Percentiles rank a stretch among this genome's conserved stretches.
Evolutionary conservation across 30 jellyfish, hydroid and myxozoan genomes (phyloP).

Genomic region (Cassiopea xamachana): DNA sequence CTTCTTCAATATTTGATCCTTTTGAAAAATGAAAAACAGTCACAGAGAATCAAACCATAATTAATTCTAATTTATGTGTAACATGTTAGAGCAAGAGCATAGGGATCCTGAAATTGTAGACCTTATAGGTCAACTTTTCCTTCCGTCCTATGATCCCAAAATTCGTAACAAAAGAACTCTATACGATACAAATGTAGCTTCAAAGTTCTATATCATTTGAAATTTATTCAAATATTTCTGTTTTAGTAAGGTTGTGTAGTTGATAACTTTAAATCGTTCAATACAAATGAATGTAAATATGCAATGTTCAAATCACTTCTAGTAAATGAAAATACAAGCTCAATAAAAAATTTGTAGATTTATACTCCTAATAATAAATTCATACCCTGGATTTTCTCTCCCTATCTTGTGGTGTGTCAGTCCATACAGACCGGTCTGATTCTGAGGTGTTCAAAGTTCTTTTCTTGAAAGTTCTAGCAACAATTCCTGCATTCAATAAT

Average conservation of each 20-base stretch:
- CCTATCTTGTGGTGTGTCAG: constrained; percentile 92
- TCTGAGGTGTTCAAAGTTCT: constrained; percentile 69
- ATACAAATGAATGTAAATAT: too few relatives aligned
- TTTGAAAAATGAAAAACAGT: constrained; percentile 13
- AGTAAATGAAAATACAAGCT: too few relatives aligned
- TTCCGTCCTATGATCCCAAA: neutral
- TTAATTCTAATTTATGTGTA: neutral
- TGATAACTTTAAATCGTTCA: too few relatives aligned
- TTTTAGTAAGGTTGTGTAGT: too few relatives aligned
- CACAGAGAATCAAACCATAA: neutral
- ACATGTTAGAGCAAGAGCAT: neutral
- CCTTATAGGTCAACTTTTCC: neutral
- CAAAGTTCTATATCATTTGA: too few relatives aligned
- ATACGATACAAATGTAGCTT: too few relatives aligned
- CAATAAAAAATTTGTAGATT: too few relatives aligned
- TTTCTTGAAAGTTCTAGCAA: constrained; percentile 83
- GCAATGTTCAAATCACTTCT: too few relatives aligned
- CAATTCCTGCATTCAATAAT: constrained; percentile 63
- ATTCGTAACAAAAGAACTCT: too few relatives aligned
- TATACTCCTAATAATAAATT: too few relatives aligned
- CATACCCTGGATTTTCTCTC: constrained; percentile 72
- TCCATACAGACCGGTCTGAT: constrained; percentile 94
- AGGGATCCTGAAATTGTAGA: neutral
- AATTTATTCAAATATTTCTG: too few relatives aligned
- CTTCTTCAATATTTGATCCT: constrained; percentile 33